Base-by-base conservation (phyloP, 1,140 invertebrate species). In the Battus philenor region DNA sequence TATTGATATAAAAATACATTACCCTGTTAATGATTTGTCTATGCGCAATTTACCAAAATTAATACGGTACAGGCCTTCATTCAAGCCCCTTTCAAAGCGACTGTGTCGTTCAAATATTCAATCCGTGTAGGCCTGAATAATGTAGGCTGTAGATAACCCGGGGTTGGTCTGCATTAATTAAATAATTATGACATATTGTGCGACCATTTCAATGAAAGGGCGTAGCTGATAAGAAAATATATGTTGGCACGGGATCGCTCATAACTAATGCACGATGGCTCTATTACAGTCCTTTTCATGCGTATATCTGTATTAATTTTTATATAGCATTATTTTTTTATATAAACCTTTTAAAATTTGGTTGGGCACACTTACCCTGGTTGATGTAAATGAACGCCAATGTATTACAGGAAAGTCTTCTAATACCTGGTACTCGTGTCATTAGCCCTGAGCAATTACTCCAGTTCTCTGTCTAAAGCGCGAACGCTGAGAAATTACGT, bases 141-240 rank as follows among this genome's bases (percentile, higher is more conserved):
- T 78, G 63, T 54, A 59, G 59, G 43, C 58, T 41, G 36, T 29
- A 63, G 74, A 78, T 78, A 78, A 73, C 64, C 73, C 52, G 57
- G 50, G 59, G 54, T 63, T 54, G 62, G 62, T 53, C 57, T 57
- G 68, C 58, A 76, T 78, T 78, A 79, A 79, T 78, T 79, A 79
- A 79, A 80, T 80, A 82, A 80, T 80, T 82, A 80, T 82, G 78
- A 78, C 76, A 82, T 78, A 82, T 82, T 82, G 78, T 79, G 63
- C 61, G 68, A 67, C 65, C 69, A 55, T 68, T 80, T 78, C 69
- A 74, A 79, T 78, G 64, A 65, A 59, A 71, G 68, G 73, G 74
- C 56, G 70, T 50, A 50, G 45, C 54, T 68, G 78, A 82, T 81
- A 81, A 76, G 62, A 61, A 54, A 59, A 65, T 63, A 69, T 63